Conservation (phyloP, 2,113 vertebrate genomes). For the Scomber japonicus region DNA sequence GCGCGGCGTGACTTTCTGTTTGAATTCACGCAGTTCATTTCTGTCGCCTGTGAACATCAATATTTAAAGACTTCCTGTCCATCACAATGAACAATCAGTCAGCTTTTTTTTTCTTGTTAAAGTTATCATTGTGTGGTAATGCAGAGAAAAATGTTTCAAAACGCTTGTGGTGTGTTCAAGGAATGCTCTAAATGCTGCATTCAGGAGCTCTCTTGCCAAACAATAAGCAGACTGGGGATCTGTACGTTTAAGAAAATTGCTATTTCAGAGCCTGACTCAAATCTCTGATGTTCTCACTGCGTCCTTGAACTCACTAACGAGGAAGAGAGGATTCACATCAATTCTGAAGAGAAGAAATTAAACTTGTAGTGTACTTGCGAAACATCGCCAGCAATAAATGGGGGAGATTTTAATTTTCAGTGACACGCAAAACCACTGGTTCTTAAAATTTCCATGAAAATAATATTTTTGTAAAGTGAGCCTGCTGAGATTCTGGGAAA, state of each 20-base stretch:
- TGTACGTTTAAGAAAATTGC: neutral
- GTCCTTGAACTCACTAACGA: constrained; percentile 21
- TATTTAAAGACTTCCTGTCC: neutral
- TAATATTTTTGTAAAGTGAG: neutral
- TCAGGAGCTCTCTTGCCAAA: constrained; percentile 28
- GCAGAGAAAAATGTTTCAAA: constrained; percentile 1
- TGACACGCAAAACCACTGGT: too few relatives aligned
- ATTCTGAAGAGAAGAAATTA: neutral
- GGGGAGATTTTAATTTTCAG: neutral
- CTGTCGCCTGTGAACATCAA: neutral
- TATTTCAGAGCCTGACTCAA: neutral
- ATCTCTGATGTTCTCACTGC: neutral
- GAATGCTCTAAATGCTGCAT: constrained; percentile 21
- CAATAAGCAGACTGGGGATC: constrained; percentile 10
- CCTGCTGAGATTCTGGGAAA: neutral
- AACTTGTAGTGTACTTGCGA: neutral
- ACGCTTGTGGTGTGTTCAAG: constrained; percentile 16
- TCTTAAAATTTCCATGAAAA: constrained; percentile 1
- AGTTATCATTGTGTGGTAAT: constrained; percentile 7
- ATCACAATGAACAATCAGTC: neutral
- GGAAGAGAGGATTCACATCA: neutral
- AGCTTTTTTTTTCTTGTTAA: constrained; percentile 12
- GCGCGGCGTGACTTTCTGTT: neutral
- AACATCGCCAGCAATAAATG: neutral
- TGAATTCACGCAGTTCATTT: neutral